Conservation (phyloP, 2,888 invertebrate genomes). For the Tachina grossa region DNA sequence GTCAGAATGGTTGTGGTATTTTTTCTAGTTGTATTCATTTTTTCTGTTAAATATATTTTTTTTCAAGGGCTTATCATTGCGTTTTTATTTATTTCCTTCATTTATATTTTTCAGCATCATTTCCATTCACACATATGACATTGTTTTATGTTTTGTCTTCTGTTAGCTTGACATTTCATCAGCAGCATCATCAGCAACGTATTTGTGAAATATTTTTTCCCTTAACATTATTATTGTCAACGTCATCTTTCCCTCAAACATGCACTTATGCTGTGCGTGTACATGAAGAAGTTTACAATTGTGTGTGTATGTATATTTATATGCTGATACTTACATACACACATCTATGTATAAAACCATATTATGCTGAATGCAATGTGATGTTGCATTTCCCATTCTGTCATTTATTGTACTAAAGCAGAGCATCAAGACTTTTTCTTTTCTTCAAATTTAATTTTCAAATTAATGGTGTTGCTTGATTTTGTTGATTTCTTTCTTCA, state of each 20-base stretch:
- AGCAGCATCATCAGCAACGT: slow-evolving; percentile 42
- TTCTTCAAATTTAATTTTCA: slow-evolving; percentile 60
- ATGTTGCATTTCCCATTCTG: slow-evolving; percentile 50
- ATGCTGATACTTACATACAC: too few relatives aligned
- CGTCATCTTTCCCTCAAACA: slow-evolving; percentile 20
- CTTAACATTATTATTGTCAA: slow-evolving; percentile 40
- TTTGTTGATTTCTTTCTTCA: slow-evolving; percentile 50
- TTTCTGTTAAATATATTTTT: slow-evolving; percentile 20
- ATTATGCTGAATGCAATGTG: slow-evolving; percentile 38
- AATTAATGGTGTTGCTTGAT: slow-evolving; percentile 64
- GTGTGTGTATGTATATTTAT: not conserved
- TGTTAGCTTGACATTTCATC: slow-evolving; percentile 67
- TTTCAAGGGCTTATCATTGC: slow-evolving; percentile 37
- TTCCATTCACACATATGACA: slow-evolving; percentile 61
- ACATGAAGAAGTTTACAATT: not conserved
- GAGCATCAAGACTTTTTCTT: slow-evolving; percentile 19
- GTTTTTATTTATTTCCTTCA: slow-evolving; percentile 27
- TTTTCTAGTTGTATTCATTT: not conserved
- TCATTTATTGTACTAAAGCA: slow-evolving; percentile 3
- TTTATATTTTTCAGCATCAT: slow-evolving; percentile 44
- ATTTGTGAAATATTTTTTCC: slow-evolving; percentile 13
- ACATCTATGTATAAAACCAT: too few relatives aligned
- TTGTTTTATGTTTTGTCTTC: slow-evolving; percentile 61
- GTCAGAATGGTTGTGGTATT: slow-evolving; percentile 4
- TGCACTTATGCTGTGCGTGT: not conserved